phyloP scores from a whole-genome alignment of 2,113 vertebrate species.

The Campylorhamphus procurvoides region DNA sequence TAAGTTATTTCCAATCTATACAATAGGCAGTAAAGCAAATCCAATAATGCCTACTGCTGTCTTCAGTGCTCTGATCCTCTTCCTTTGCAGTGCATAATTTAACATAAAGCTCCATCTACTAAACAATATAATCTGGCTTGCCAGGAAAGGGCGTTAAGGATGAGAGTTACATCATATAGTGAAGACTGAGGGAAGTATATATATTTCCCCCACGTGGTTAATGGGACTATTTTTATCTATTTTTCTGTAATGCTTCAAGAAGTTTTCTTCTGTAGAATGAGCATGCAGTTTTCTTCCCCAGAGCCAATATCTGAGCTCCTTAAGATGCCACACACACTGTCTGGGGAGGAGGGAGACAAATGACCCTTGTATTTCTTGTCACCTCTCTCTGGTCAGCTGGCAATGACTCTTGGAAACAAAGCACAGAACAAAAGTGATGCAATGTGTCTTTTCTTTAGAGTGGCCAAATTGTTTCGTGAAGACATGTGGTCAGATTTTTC shows the following conservation, averaged over 20 bases:
- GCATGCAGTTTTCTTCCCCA: neutral
- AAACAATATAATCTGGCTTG: neutral
- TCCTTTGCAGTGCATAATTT: conserved; percentile 30
- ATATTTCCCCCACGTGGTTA: neutral
- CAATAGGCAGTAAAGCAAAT: conserved; percentile 39
- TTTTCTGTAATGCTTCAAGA: neutral
- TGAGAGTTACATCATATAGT: neutral
- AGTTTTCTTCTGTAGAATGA: neutral
- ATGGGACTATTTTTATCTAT: neutral
- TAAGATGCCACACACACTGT: neutral
- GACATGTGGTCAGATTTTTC: neutral
- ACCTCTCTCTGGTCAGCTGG: neutral
- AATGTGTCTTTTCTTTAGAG: neutral
- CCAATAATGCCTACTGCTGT: neutral
- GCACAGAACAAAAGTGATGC: neutral
- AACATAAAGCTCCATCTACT: conserved; percentile 3
- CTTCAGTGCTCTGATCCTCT: neutral
- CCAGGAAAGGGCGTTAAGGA: neutral
- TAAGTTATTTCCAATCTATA: conserved; percentile 2
- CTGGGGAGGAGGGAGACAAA: neutral
- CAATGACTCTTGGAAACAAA: neutral
- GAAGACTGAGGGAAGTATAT: neutral
- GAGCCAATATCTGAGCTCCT: neutral
- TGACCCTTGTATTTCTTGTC: neutral
- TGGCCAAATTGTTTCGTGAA: neutral